Evolutionary conservation across 2,888 invertebrate genomes (phyloP), one percentile per base, ranked within the genome.

Genomic region (Drosophila incognita): DNA sequence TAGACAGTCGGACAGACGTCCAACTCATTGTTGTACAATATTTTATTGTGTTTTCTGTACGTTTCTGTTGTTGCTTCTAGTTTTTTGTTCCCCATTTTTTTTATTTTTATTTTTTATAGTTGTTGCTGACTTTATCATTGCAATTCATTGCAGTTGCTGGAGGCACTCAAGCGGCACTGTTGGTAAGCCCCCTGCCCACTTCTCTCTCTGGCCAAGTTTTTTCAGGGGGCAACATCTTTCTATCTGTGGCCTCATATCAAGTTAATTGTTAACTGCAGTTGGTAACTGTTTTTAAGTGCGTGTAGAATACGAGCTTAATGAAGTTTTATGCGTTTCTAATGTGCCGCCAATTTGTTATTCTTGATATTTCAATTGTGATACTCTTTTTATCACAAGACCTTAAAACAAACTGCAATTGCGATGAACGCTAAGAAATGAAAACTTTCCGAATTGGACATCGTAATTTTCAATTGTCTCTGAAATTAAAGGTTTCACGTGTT

Each of bases 281-380:
- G 49, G 61, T n/a, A 56, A 38, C 52, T 54, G 59, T 62, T 54
- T 57, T 52, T 68, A 40, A 61, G 49, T 35, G 48, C 42, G 51
- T 36, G 24, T 38, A 71, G 70, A 71, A 76, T 69, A 69, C 75
- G 46, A 76, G 59, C 79, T 76, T 87, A 88, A 87, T 84, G 82
- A 88, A 86, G 79, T 84, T 88, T 87, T 88, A 87, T 87, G 88
- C 72, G 73, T 87, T 88, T 86, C 81, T 83, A 87, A 88, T 88
- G 83, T 72, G 61, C 72, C 63, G 60, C 68, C 87, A 86, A 86
- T 87, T 86, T 81, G 83, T 52, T 80, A 49, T 58, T 72, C 69
- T 82, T 80, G 84, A 82, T 81, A 81, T 82, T 82, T 84, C 85
- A 85, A 84, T 87, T 82, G 76, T 68, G 56, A 67, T 73, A 63